A percentile compares a stretch with the other conserved stretches of the same genome.
Conservation (phyloP, 2,888 invertebrate species). For the Coleophora deauratella region DNA sequence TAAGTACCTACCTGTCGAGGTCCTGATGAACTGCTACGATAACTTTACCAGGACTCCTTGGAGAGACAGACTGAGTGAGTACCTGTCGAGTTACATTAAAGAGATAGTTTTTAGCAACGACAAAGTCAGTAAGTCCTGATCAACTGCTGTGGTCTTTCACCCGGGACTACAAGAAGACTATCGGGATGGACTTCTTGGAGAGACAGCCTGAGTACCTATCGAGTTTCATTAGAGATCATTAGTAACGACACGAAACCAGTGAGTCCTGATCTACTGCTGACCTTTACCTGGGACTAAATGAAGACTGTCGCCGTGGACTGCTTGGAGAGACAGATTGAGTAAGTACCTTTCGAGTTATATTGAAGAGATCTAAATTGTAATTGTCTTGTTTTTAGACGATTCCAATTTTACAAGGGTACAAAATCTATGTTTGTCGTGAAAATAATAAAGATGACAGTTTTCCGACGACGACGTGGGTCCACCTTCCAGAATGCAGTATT, state of each 20-base stretch:
- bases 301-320: neutral
- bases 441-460: no score
- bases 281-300: neutral
- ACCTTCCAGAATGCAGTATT: no score
- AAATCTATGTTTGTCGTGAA: no score
- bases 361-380: no score
- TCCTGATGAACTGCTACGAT: neutral
- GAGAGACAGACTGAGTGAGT: constrained; percentile 4
- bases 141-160: constrained; percentile 96
- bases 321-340: constrained; percentile 1
- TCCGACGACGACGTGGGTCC: no score
- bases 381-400: no score
- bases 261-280: neutral
- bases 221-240: no score
- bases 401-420: no score
- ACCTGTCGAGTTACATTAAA: no score
- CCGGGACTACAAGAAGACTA: constrained; percentile 97
- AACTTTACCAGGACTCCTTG: neutral
- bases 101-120: no score
- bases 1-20: neutral
- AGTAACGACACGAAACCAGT: no score
- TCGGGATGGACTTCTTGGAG: constrained; percentile 97
- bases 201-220: constrained; percentile 90
- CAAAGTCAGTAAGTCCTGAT: no score
- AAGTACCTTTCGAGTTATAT: neutral